Evolutionary conservation across 2,113 vertebrate genomes (phyloP).

Genomic region (Neopipo cinnamomea): DNA sequence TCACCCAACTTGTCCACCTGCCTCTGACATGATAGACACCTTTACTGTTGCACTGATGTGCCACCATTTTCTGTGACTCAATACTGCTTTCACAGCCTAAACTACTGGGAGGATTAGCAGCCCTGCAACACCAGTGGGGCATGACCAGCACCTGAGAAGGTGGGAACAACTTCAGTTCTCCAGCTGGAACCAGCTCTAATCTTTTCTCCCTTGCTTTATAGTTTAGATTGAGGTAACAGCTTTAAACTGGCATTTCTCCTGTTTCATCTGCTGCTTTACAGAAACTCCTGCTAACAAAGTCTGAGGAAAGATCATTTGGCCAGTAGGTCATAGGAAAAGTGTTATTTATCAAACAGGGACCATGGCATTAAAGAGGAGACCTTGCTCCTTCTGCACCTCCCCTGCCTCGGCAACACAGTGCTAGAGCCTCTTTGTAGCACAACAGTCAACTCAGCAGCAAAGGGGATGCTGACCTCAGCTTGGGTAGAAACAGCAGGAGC

Average conservation of each 20-base stretch:
- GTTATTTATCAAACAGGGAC: slow-evolving; percentile 41
- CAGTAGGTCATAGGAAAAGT: slow-evolving; percentile 34
- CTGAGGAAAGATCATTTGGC: slow-evolving; percentile 29
- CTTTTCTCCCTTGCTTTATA: neutral
- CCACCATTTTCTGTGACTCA: neutral
- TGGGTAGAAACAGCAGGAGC: neutral
- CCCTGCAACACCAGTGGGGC: neutral
- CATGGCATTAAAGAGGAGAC: slow-evolving; percentile 11
- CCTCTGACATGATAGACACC: neutral
- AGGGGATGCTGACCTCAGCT: slow-evolving; percentile 2
- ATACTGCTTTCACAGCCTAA: neutral
- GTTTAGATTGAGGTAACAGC: slow-evolving; percentile 26
- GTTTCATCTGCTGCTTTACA: slow-evolving; percentile 42
- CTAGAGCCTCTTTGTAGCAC: neutral
- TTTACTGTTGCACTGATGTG: neutral
- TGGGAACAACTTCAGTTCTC: neutral
- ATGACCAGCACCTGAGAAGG: neutral
- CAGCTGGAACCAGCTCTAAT: neutral
- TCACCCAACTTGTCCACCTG: neutral
- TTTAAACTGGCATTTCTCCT: slow-evolving; percentile 31
- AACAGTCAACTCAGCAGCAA: neutral
- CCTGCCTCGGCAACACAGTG: neutral
- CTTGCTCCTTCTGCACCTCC: neutral
- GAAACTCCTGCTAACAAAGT: slow-evolving; percentile 31
- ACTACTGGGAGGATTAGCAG: neutral